Base-by-base conservation (phyloP, 2,797 vertebrate species). In the Syngnathus rostellatus region DNA sequence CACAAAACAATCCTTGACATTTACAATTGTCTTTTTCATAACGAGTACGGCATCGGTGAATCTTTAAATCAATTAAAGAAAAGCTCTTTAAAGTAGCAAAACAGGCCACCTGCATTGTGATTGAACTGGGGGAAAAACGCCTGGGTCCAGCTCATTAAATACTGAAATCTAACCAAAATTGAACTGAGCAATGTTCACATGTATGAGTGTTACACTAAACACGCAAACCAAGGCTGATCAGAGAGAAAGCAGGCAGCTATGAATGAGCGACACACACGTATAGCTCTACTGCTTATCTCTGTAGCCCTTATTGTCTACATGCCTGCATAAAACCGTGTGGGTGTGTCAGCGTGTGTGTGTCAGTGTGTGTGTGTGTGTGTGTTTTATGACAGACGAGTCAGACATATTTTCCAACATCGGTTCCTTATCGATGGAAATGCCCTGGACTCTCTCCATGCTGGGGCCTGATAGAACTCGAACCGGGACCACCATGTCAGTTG, bases 221-320 rank as follows among this genome's bases (percentile, higher is more conserved):
- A 75, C 77, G 83, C 74, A 72, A 74, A 69, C 65, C 75, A 77
- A 3, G 70, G 82, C 81, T 82, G 85, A 87, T 85, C 79, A 87
- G 84, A 88, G 90, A 89, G 86, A 88, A 88, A 92, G 89, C 81
- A 93, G 91, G 91, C 91, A 91, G 88, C 86, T 74, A 79, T 75
- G 88, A 78, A 79, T 51, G 17, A 50, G 48, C 81, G 71, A 75
- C 62, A 57, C 68, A 72, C 66, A 74, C 77, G 86, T 90, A 88
- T 72, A 89, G 88, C 90, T 92, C 89, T 91, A 90, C 89, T 88
- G 83, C 89, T 85, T 80, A 81, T 76, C 85, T 89, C 83, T 77
- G 76, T 61, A 74, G 76, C 78, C 74, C 75, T 69, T 50, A 40
- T 69, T 70, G 64, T 79, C 70, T 74, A 62, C 46, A 64, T 66